phyloP scores from a whole-genome alignment of 2,113 vertebrate genomes.

The Cercocebus atys region DNA sequence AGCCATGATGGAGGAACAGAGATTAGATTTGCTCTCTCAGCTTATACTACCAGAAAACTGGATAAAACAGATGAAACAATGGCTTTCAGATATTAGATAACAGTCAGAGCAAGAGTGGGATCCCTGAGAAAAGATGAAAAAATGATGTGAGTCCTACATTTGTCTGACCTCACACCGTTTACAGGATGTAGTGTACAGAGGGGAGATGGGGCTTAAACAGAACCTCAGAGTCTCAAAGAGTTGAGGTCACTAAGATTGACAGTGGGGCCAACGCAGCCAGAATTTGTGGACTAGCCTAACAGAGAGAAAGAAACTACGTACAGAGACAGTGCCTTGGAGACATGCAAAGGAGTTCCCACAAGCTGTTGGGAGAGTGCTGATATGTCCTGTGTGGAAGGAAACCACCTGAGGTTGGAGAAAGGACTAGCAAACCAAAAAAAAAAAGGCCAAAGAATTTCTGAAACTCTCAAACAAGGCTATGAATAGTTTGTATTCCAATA shows the following conservation, averaged over 20 bases:
- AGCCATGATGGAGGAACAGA: neutral
- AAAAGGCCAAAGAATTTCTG: neutral
- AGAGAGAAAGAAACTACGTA: neutral
- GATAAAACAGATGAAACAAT: neutral
- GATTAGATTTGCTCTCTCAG: neutral
- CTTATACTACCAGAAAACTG: conserved; percentile 18
- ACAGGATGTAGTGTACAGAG: neutral
- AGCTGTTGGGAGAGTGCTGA: neutral
- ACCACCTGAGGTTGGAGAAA: neutral
- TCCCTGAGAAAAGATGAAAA: neutral
- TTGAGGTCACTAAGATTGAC: neutral
- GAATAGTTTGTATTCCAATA: neutral
- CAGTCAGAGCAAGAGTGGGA: neutral
- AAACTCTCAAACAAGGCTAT: neutral
- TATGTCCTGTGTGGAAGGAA: neutral
- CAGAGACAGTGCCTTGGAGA: neutral
- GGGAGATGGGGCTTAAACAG: neutral
- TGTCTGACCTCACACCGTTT: neutral
- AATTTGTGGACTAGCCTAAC: neutral
- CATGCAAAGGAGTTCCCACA: neutral
- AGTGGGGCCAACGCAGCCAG: neutral
- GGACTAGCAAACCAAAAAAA: neutral
- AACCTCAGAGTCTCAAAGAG: neutral
- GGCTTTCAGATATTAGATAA: neutral
- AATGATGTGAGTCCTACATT: neutral